Conservation (phyloP, 2,888 invertebrate species). For the Hemaris fuciformis region DNA sequence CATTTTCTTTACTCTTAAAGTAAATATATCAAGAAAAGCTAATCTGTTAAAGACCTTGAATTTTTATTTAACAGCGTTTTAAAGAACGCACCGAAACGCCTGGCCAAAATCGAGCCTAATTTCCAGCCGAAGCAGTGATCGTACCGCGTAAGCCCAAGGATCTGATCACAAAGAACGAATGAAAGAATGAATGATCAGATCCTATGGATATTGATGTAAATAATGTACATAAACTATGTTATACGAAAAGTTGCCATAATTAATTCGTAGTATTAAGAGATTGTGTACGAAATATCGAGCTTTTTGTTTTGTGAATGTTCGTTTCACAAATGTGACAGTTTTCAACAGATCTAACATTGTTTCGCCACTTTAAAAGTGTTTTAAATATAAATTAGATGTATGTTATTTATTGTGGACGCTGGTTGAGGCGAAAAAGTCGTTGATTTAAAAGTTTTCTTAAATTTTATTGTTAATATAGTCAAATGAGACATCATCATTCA, state of each 20-base stretch:
- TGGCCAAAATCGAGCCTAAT: neutral
- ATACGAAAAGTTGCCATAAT: slow-evolving; percentile 63
- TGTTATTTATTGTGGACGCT: neutral
- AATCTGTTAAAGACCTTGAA: neutral
- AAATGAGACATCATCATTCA: no score
- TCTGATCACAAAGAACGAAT: neutral
- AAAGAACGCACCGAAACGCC: neutral
- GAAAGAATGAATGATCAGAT: neutral
- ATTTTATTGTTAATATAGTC: no score
- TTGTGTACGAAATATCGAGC: slow-evolving; percentile 15
- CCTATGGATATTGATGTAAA: slow-evolving; percentile 11
- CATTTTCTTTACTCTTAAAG: no score
- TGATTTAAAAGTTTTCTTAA: neutral
- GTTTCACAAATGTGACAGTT: neutral
- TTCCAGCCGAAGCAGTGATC: neutral
- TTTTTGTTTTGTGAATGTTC: slow-evolving; percentile 10
- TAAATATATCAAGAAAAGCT: neutral
- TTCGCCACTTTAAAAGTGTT: slow-evolving; percentile 8
- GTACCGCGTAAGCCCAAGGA: neutral
- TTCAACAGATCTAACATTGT: slow-evolving; percentile 2
- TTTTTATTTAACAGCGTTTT: neutral
- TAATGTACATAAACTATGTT: slow-evolving; percentile 35
- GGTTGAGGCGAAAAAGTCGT: neutral
- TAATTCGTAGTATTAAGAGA: slow-evolving; percentile 29
- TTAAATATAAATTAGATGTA: neutral